Evolutionary conservation across 2,113 vertebrate species (phyloP), one percentile per base, ranked within the genome.

Genomic region (Takifugu bimaculatus): DNA sequence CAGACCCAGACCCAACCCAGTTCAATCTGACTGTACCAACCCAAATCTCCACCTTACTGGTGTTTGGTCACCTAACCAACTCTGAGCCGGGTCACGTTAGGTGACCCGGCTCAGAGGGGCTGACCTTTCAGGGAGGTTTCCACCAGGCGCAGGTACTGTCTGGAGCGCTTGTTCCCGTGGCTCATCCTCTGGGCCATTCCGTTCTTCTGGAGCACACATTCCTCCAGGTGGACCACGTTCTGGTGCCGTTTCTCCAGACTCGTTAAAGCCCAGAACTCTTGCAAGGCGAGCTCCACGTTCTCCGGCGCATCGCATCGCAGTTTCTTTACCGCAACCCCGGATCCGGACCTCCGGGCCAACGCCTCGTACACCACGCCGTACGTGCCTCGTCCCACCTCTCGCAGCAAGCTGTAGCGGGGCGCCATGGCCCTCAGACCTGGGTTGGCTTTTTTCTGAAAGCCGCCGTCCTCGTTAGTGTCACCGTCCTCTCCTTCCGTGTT

Each of bases 361-460:
- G 95, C 95, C 50, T 98, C 94, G 68, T 97, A 97, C 57, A 97
- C 95, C 83, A 98, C 94, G 35, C 94, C 95, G 88, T 96, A 98
- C n/a, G 93, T 93, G 25, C 95, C 95, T 78, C 95, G 85, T 11
- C 95, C 95, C 58, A 96, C 89, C 88, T 98, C 95, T 14, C 93
- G 88, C 78, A 96, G 71, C 63, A 97, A 79, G 63, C 88, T 92
- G 88, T 96, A 96, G 43, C 93, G 91, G 15, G 93, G 93, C 3
- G 89, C 72, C 67, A 60, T 62, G 48, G 77, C 60, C 63, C 63
- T 72, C n/a, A 47, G 66, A 53, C 81, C 83, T 61, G 82, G 57
- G 26, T 20, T 53, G 42, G 51, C 60, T 32, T 56, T 64, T 68
- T 79, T 79, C 13, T 50, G 59, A 48, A 64, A 43, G 2, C 62